phyloP scores from a whole-genome alignment of 2,113 vertebrate genomes.

The Podarcis muralis region DNA sequence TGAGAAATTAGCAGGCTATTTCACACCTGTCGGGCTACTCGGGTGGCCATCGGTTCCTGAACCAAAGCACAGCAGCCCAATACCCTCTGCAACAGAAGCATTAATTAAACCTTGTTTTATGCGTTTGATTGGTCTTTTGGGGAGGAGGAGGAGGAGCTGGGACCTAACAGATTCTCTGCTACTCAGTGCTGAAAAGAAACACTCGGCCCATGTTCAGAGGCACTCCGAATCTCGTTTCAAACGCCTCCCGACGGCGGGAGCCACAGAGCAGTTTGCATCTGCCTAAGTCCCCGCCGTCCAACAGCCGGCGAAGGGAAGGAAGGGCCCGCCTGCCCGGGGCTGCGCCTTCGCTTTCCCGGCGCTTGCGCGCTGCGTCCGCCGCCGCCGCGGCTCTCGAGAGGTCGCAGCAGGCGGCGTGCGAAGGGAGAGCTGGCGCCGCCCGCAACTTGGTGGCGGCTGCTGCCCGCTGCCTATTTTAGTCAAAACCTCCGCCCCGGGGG shows the following conservation, averaged over 20 bases:
- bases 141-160: no score
- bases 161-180: background rate
- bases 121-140: no score
- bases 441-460: background rate
- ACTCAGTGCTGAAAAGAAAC: background rate
- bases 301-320: background rate
- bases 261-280: no score
- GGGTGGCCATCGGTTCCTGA: background rate
- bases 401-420: background rate
- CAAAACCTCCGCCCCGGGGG: conserved; percentile 19
- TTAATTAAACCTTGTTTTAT: no score
- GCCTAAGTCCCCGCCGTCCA: background rate
- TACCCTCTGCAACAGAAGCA: no score
- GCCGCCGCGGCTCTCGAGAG: background rate
- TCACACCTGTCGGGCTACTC: background rate
- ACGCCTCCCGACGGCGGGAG: no score
- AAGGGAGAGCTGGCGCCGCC: conserved; percentile 36
- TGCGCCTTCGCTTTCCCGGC: conserved; percentile 17
- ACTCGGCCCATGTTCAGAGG: background rate
- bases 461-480: conserved; percentile 56
- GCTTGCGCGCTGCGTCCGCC: conserved; percentile 62
- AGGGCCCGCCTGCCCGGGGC: background rate
- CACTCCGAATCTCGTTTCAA: background rate
- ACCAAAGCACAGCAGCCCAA: background rate
- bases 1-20: background rate